Evolutionary conservation across 30 jellyfish, hydroid and myxozoan genomes (phyloP), one percentile per base, ranked within the genome.

Genomic region (Hydractinia echinata): DNA sequence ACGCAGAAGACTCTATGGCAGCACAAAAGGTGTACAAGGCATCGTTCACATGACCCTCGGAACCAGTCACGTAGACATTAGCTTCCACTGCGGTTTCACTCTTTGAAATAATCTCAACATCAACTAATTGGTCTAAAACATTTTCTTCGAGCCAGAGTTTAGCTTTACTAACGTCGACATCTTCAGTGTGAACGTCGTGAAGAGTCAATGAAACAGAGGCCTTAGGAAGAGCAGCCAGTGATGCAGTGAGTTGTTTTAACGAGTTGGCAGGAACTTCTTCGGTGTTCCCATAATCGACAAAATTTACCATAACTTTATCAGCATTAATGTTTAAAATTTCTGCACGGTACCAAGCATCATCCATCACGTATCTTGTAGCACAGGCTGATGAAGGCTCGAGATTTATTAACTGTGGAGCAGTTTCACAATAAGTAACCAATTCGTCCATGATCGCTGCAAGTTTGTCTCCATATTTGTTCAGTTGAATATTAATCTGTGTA

Each of bases 301-400:
- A 90, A 11, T 39, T 66, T 18, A 90, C 97, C 90, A 77, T 50
- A 13, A 62, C 68, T 16, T 72, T 76, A 5, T 39, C 13, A 4
- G 78, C 83, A n/a, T 49, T 86, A 18, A 10, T 18, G 20, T 67
- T 8, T 8, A n/a, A 51, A 0, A 89, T 61, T 69, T 81, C 84
- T 1, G 87, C 96, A 21, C 96, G 86, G 70, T 83, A 89, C 96
- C 96, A 89, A 5, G 19, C 61, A 10, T 70, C 82, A 50, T 89
- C 96, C 55, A 54, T 91, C 7, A 67, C 8, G 61, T 11, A 80
- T 11, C 48, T 56, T 1, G 95, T 93, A 14, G 81, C 14, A 53
- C 92, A 85, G 0, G 62, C 56, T 19, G 4, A 51, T 15, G 93
- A 92, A 30, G 67, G 68, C 7, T 56, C 49, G 4, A 77, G 85